These are phyloP conservation scores for Mimas tiliae DNA, from an alignment of 2,888 invertebrate species.

Conservation along the genomic window DNA sequence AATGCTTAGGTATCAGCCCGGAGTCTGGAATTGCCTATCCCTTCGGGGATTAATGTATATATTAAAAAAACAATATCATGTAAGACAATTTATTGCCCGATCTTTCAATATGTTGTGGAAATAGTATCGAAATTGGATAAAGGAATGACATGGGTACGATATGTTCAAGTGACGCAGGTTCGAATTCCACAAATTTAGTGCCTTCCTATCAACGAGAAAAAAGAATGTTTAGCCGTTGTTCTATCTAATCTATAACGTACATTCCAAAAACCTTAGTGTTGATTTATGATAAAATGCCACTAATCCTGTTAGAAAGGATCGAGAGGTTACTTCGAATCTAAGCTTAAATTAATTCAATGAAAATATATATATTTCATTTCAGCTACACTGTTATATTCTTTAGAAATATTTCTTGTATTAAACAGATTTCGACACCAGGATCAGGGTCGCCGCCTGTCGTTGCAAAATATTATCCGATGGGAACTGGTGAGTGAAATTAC, in stretches of 20 bases:
- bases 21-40: too few relatives aligned
- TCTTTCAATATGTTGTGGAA: not conserved
- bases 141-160: not conserved
- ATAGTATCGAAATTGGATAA: not conserved
- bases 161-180: not conserved
- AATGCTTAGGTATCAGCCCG: too few relatives aligned
- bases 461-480: conserved; percentile 55
- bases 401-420: not conserved
- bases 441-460: conserved; percentile 56
- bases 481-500: conserved; percentile 47
- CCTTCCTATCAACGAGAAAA: not conserved
- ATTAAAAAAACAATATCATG: too few relatives aligned
- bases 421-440: conserved; percentile 53
- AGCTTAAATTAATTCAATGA: too few relatives aligned
- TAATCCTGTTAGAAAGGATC: too few relatives aligned
- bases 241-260: too few relatives aligned
- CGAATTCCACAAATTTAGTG: not conserved
- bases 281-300: too few relatives aligned
- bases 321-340: too few relatives aligned
- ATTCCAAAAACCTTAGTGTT: too few relatives aligned
- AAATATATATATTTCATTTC: not conserved
- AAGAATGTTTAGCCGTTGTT: too few relatives aligned
- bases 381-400: not conserved
- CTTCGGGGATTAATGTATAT: too few relatives aligned
- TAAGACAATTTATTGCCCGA: not conserved